Base-by-base conservation (phyloP, 2,113 vertebrate genomes). In the Perccottus glenii region DNA sequence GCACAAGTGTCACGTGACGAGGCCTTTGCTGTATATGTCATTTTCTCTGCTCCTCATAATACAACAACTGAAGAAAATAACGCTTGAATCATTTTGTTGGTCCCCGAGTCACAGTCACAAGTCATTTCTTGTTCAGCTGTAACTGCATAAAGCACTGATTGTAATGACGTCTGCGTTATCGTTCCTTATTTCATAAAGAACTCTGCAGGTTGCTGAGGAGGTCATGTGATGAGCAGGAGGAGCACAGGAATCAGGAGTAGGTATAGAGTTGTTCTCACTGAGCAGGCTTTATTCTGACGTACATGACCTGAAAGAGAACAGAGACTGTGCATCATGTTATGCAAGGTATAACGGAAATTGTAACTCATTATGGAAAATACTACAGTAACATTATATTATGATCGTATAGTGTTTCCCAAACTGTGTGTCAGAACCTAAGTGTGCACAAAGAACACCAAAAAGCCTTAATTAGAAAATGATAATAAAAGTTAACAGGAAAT, bases 181-280 rank as follows among this genome's bases (percentile, higher is more conserved):
- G 47, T 55, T 43, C 19, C 60, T 27, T 40, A 47, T 4, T 7
- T 67, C 52, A 14, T 16, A 27, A 2, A 3, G 58, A 47, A 10
- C 40, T 45, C n/a, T n/a, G 48, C 27, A 14, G 52, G 4, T 51
- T 71, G 58, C 48, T 68, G 68, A 44, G 43, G 4, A 27, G 42
- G 68, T 90, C 84, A 89, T 83, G 84, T 72, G 11, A 64, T 75
- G 32, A 83, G 50, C 67, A 78, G 48, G 47, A 88, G 57, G 6
- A 86, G 43, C 64, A 78, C 11, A 51, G 78, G 55, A 62, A 77
- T 3, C 75, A 83, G 27, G 70, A 88, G 64, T 0, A 38, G 69
- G 19, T 67, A 70, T 4, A 66, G 66, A 57, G 57, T 16, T 1
- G 43, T 70, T 72, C 55, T 77, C 33, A 38, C 40, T 7, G 70